Base-by-base conservation (phyloP, 2,888 invertebrate genomes). In the Platypus cylindrus region DNA sequence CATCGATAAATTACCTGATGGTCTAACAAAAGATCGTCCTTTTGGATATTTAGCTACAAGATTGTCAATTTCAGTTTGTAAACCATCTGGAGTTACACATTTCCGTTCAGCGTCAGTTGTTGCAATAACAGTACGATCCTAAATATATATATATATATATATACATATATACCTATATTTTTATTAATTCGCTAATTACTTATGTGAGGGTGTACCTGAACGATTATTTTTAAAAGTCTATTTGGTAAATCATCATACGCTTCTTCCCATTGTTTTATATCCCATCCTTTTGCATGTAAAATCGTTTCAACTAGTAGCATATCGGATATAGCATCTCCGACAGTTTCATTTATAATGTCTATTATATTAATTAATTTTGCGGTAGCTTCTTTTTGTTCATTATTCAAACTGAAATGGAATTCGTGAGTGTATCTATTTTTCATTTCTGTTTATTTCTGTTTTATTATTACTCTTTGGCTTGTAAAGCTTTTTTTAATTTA, bases 321-420 rank as follows among this genome's bases (percentile, higher is more conserved):
- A 56, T 97, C 97, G 0, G 95, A 91, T 34, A 98, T 78, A 3
- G 97, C 97, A 66, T 98, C 98, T 0, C 98, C 98, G 0, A 97
- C 89, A 0, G 86, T 81, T 64, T 93, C 90, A 60, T 94, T 95
- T 9, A 90, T 86, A 50, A 94, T 68, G 58, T 90, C 79, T 41
- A 90, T 79, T 34, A 87, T 65, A 46, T 71, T 66, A 2, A 72
- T 56, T 7, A 94, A 64, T 14, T 71, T 70, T 20, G 66, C 62
- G 0, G 81, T 79, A 2, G 79, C 73, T 40, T 65, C 62, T 29
- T 68, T 59, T 36, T 56, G 57, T 41, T 57, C 54, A n/a, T 38
- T 22, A n/a, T 36, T 30, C 29, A 42, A 34, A 26, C 43, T 43
- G 29, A 11, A 34, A 34, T n/a, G n/a, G n/a, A n/a, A n/a, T n/a